These are phyloP conservation scores for Ctena decussata DNA, from an alignment of 2,888 invertebrate species.

Conservation along the genomic window DNA sequence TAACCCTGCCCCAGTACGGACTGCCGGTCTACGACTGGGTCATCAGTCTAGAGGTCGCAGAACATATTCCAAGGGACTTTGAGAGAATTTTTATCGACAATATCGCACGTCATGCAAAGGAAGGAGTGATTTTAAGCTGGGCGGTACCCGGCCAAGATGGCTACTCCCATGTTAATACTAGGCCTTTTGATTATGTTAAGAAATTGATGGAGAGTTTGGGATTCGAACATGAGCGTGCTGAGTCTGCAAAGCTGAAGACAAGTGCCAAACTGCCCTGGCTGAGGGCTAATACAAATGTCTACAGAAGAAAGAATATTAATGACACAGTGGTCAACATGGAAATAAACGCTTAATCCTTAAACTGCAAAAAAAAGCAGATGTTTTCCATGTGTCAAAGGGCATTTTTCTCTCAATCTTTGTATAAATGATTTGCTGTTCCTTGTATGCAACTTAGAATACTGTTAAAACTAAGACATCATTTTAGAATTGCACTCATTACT, in stretches of 20 bases:
- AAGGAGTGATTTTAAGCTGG: constrained; percentile 67
- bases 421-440: too few species aligned
- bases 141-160: constrained; percentile 63
- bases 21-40: constrained; percentile 64
- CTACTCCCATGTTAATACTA: constrained; percentile 59
- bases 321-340: too few species aligned
- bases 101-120: constrained; percentile 60
- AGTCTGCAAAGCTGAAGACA: constrained; percentile 21
- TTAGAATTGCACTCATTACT: too few species aligned
- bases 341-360: too few species aligned
- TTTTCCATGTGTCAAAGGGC: too few species aligned
- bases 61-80: constrained; percentile 61
- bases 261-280: constrained; percentile 39
- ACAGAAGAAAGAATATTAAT: constrained; percentile 11
- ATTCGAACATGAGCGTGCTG: constrained; percentile 22
- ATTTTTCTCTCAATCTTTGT: too few species aligned
- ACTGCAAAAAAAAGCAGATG: too few species aligned
- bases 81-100: constrained; percentile 61
- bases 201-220: constrained; percentile 26
- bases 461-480: too few species aligned
- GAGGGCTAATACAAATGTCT: constrained; percentile 43
- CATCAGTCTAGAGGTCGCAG: constrained; percentile 65
- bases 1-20: constrained; percentile 64
- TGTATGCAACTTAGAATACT: too few species aligned
- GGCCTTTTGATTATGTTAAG: constrained; percentile 43